Base-by-base conservation (phyloP, 2,888 invertebrate species). In the Lepidonotus clava region DNA sequence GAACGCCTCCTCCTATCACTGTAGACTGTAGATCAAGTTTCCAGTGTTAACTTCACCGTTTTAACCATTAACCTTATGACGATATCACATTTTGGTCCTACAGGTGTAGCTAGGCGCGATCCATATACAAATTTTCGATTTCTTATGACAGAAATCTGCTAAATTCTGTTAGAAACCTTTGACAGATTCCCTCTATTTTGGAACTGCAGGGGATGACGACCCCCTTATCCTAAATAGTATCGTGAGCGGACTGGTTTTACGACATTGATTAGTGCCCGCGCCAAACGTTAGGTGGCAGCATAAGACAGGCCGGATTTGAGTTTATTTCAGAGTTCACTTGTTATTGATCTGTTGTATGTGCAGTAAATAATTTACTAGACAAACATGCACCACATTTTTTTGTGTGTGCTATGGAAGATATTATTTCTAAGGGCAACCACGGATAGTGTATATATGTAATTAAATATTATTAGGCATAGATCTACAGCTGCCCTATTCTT, bases 161-260 rank as follows among this genome's bases (percentile, higher is more conserved):
- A 24, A 61, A 61, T 28, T 2, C 24, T 28, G 28, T 11, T 4
- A 61, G 61, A 28, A 28, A 61, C 2, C 28, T 61, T 61, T 61
- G 61, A 61, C 61, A 61, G 61, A 61, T 61, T 61, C 24, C 61
- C 61, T 11, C 61, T 61, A 61, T 61, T 61, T 61, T 61, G 61
- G 24, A 61, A 61, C 21, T 24, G 24, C 28, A 32, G 24, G 53
- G 24, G 61, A 61, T 61, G 61, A 61, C 28, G 61, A 61, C 61
- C 61, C 28, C 61, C 24, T 61, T 61, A 61, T 61, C 61, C 28
- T 28, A 24, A 61, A 61, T 61, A 61, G 61, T 61, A 61, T 61
- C 61, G 61, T 61, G 21, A 24, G 24, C 11, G 28, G 24, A 11
- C 11, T 61, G 28, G 24, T 28, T 61, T 61, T 61, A 61, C 61